phyloP scores from a whole-genome alignment of 2,888 invertebrate species.

The Hetaerina titia region DNA sequence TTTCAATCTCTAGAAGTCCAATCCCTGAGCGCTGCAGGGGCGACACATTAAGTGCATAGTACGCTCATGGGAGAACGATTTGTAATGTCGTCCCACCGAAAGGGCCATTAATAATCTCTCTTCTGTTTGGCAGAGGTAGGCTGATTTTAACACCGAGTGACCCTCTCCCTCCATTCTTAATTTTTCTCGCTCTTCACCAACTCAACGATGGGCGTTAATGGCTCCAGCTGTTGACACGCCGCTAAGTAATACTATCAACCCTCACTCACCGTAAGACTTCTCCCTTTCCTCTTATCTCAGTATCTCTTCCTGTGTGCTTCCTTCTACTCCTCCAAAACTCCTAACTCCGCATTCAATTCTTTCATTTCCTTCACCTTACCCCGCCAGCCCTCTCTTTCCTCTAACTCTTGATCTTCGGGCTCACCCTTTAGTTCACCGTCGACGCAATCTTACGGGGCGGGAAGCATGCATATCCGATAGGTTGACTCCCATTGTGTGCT shows the following conservation, averaged over 20 bases:
- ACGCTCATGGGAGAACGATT: conserved; percentile 1
- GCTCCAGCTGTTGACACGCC: conserved; percentile 21
- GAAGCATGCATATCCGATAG: conserved; percentile 61
- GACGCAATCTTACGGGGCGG: conserved; percentile 33
- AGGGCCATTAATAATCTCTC: not conserved
- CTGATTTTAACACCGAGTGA: not conserved
- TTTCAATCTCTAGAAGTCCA: not conserved
- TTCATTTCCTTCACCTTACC: not conserved
- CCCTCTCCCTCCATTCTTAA: not conserved
- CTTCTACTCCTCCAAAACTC: not conserved
- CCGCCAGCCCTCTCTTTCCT: not conserved
- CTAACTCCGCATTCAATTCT: not conserved
- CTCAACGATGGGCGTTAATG: conserved; percentile 27
- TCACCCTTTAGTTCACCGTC: conserved; percentile 20
- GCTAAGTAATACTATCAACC: not conserved
- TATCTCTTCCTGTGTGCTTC: conserved; percentile 26
- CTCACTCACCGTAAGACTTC: not conserved
- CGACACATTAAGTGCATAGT: conserved; percentile 32
- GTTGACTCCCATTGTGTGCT: conserved; percentile 48
- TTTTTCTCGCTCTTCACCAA: conserved; percentile 8
- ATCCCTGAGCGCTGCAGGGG: not conserved
- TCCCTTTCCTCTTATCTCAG: conserved; percentile 10
- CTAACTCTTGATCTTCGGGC: not conserved
- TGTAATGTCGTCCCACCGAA: conserved; percentile 18
- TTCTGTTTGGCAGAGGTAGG: not conserved